Evolutionary conservation across 2,888 invertebrate species (phyloP).

Genomic region (Criorhina ranunculi): DNA sequence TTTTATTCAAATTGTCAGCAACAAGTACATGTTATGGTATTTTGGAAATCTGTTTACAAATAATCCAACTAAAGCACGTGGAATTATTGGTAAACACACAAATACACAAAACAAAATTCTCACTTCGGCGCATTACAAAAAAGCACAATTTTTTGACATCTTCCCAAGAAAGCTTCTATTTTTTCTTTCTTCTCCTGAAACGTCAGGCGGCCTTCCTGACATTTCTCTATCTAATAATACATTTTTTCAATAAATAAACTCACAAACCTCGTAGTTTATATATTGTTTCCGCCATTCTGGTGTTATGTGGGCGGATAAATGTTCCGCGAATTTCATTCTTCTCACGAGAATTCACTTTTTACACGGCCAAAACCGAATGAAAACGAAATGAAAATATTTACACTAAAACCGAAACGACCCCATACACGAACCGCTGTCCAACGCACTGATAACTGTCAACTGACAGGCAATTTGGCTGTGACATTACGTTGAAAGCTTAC

Average conservation of each 20-base stretch:
- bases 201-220: constrained; percentile 49
- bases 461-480: constrained; percentile 42
- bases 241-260: constrained; percentile 25
- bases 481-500: constrained; percentile 34
- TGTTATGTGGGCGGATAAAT: constrained; percentile 94
- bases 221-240: constrained; percentile 56
- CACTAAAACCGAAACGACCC: constrained; percentile 45
- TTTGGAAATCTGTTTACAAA: constrained; percentile 48
- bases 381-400: constrained; percentile 60
- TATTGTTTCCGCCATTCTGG: constrained; percentile 97
- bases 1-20: neutral
- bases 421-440: constrained; percentile 59
- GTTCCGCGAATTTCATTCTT: constrained; percentile 96
- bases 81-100: constrained; percentile 25
- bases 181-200: constrained; percentile 39
- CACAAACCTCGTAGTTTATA: constrained; percentile 88
- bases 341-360: constrained; percentile 69
- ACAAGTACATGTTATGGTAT: constrained; percentile 19
- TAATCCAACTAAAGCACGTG: constrained; percentile 50
- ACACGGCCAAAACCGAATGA: constrained; percentile 43
- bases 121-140: constrained; percentile 40
- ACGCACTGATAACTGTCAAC: constrained; percentile 33
- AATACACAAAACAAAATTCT: neutral
- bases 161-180: constrained; percentile 42
- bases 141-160: constrained; percentile 4